Conservation (phyloP, 2,797 vertebrate species). For the Scyliorhinus canicula region DNA sequence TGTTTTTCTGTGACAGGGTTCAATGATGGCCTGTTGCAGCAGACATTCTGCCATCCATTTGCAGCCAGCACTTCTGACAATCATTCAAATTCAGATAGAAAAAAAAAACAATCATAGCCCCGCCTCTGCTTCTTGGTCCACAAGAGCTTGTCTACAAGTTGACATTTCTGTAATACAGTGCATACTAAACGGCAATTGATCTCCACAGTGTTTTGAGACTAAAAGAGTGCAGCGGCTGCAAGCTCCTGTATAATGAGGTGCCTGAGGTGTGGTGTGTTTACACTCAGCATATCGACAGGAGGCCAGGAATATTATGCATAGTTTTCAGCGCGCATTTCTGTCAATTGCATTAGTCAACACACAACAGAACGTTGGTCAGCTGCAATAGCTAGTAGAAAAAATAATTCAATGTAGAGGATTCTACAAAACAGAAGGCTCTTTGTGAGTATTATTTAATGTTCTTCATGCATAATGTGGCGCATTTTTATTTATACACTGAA, state of each 20-base stretch:
- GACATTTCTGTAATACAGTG: conserved; percentile 28
- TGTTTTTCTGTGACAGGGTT: not conserved
- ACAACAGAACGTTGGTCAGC: not conserved
- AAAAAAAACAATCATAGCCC: not conserved
- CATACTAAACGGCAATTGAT: conserved; percentile 6
- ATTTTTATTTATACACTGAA: not conserved
- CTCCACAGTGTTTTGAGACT: not conserved
- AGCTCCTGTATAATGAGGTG: not conserved
- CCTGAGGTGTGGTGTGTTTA: not conserved
- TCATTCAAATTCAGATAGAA: conserved; percentile 25
- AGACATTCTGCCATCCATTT: not conserved
- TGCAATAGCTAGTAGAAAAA: not conserved
- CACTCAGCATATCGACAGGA: not conserved
- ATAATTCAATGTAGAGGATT: not conserved
- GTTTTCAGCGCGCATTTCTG: not conserved
- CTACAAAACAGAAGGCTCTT: not conserved
- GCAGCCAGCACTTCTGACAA: not conserved
- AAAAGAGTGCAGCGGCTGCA: not conserved
- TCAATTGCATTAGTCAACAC: not conserved
- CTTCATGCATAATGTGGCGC: not conserved
- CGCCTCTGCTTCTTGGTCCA: not conserved
- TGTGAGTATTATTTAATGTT: not conserved
- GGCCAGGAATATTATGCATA: not conserved
- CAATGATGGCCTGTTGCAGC: not conserved
- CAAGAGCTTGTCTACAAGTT: not conserved